Evolutionary conservation across 2,888 invertebrate species (phyloP), one percentile per base, ranked within the genome.

Genomic region (Electrophaes corylata): DNA sequence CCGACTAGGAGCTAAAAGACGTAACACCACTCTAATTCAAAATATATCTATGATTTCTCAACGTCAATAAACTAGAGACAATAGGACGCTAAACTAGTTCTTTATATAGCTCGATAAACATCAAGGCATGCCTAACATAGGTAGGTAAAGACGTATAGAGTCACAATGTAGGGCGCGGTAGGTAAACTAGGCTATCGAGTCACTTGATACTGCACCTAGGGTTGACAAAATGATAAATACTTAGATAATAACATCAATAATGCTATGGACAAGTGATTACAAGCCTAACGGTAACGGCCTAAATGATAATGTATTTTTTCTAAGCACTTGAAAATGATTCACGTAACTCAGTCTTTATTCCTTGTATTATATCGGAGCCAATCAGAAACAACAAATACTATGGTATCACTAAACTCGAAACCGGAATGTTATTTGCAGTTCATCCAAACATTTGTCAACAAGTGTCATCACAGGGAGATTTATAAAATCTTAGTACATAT

Each of bases 131-230:
- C 51, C 41, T 14, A 20, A 51, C 26, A 16, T 5, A 43, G 19
- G 39, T 60, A 56, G 52, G 53, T 52, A 57, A 5, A 40, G 43
- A 31, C 51, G 33, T 50, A 59, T 23, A 55, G 49, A 39, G 45
- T 31, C 39, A 50, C 62, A 65, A 73, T 74, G 72, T 77, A 67
- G 77, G 72, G 64, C 78, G 70, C 64, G 63, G 57, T 43, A 55
- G 48, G 60, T 64, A 56, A 78, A 75, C 72, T 75, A 72, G 78
- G 79, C 72, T 78, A 79, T 79, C 79, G 70, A 69, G 72, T 69
- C 69, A 72, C 72, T 69, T 73, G 75, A 75, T 70, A 73, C 64
- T 48, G 37, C 41, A 29, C 48, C 47, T 53, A 67, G 66, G 66
- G 66, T 44, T 62, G 61, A 35, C 66, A 43, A 31, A 52, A 43